These are phyloP conservation scores for Tolypeutes matacus DNA, from an alignment of 2,797 vertebrate species.

Conservation along the genomic window DNA sequence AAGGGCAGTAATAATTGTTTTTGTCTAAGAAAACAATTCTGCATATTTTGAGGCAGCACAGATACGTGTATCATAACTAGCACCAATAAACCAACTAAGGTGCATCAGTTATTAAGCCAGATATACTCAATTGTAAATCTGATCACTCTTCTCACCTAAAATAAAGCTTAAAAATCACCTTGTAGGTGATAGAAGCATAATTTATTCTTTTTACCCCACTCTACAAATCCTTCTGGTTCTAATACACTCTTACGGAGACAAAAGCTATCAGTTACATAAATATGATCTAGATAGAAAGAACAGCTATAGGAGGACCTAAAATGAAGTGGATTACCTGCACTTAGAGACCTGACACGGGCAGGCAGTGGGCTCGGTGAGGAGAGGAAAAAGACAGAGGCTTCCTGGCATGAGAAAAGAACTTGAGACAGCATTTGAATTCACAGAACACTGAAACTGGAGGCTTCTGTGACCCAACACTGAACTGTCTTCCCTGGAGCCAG, in stretches of 20 bases:
- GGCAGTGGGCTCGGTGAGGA: background rate
- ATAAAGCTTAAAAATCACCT: slow-evolving; percentile 53
- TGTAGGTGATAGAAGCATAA: background rate
- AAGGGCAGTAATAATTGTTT: slow-evolving; percentile 32
- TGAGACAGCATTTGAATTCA: background rate
- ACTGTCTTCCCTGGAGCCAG: background rate
- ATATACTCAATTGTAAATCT: slow-evolving; percentile 42
- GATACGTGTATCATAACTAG: background rate
- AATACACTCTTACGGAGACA: background rate
- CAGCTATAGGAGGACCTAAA: background rate
- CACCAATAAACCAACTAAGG: slow-evolving; percentile 34
- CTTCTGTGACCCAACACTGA: background rate
- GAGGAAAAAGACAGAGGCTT: background rate
- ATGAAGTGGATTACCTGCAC: background rate
- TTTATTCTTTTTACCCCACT: slow-evolving; percentile 4
- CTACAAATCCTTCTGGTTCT: slow-evolving; percentile 43
- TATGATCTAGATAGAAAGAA: slow-evolving; percentile 8
- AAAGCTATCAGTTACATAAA: slow-evolving; percentile 23
- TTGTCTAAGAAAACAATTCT: slow-evolving; percentile 34
- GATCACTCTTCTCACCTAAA: slow-evolving; percentile 47
- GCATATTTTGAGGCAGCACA: background rate
- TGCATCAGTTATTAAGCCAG: background rate
- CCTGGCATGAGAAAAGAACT: background rate
- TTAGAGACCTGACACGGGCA: background rate
- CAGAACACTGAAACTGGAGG: background rate